Percentiles rank a stretch among this genome's conserved stretches.
Conservation (phyloP, 2,888 invertebrate species). For the Stenotaenia linearis region DNA sequence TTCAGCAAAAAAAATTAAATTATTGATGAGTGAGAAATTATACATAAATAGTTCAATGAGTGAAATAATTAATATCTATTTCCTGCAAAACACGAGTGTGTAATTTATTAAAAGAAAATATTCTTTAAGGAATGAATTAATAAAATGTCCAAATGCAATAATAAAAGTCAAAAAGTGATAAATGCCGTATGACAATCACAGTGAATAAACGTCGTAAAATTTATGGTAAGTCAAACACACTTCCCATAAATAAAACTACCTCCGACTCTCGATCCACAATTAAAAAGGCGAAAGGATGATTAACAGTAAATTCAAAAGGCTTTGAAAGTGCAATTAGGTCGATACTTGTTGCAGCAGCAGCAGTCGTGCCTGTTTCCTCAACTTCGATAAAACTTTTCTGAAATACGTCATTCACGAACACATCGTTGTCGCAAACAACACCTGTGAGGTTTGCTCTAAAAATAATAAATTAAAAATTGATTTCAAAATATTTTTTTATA, state of each 20-base stretch:
- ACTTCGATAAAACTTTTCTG: constrained; percentile 8
- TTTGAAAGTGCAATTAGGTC: neutral
- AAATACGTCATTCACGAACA: neutral
- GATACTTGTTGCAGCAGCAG: neutral
- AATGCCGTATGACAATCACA: no score
- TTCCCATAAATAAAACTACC: neutral
- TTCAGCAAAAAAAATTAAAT: no score
- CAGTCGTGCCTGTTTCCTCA: neutral
- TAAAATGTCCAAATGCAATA: neutral
- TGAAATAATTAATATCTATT: no score
- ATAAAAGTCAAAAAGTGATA: neutral
- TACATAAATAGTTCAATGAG: no score
- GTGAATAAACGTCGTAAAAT: neutral
- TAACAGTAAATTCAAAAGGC: neutral
- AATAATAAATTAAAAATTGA: neutral
- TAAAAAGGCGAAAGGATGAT: constrained; percentile 1
- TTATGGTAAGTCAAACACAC: neutral
- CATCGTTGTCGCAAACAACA: neutral
- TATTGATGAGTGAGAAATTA: no score
- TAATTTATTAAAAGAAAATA: neutral
- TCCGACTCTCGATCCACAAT: neutral
- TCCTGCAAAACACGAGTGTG: no score
- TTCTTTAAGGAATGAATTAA: neutral
- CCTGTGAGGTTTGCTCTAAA: neutral
- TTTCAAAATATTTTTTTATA: neutral